Evolutionary conservation across 2,888 invertebrate species (phyloP), one percentile per base, ranked within the genome.

Genomic region (Agriopis marginaria): DNA sequence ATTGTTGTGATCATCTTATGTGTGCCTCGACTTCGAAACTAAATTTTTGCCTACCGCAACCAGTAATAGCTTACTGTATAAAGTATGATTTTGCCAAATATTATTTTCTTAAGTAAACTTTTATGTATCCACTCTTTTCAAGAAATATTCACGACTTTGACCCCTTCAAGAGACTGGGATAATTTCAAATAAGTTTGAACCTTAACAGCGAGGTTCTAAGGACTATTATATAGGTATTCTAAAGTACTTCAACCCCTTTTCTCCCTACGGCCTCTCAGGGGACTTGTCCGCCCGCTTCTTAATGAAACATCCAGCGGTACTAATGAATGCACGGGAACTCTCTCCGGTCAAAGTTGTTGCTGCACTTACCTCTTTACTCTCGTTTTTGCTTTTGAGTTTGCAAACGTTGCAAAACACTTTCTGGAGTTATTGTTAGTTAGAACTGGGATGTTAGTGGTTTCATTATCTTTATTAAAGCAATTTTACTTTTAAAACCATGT

Each of bases 231-330:
- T 17, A 7, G 5, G 5, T 10, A 32, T 53, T 32, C 12, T 23
- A 53, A 53, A 9, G 32, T 7, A 17, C 23, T 50, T 45, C n/a
- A 32, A 63, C 63, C 54, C 47, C 44, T 63, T 63, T 14, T 10
- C 55, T 55, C 44, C 44, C 5, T n/a, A 8, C 11, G 45, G 11
- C 23, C n/a, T 55, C 56, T 23, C 55, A 32, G 47, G 14, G 53
- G 68, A 54, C 47, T n/a, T 47, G 53, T 44, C 42, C 42, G 42
- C 32, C 14, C 58, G 65, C 70, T 71, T 71, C 68, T 74, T 77
- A 75, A 76, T 75, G 70, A 77, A 70, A 76, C 66, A 73, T 73
- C 72, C 55, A 72, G 67, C 61, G 65, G 60, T 54, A 67, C 74
- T 72, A 74, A 73, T 77, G 70, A 73, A 74, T 64, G 72, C 67